phyloP scores from a whole-genome alignment of 2,113 vertebrate species.

The Etheostoma cragini region DNA sequence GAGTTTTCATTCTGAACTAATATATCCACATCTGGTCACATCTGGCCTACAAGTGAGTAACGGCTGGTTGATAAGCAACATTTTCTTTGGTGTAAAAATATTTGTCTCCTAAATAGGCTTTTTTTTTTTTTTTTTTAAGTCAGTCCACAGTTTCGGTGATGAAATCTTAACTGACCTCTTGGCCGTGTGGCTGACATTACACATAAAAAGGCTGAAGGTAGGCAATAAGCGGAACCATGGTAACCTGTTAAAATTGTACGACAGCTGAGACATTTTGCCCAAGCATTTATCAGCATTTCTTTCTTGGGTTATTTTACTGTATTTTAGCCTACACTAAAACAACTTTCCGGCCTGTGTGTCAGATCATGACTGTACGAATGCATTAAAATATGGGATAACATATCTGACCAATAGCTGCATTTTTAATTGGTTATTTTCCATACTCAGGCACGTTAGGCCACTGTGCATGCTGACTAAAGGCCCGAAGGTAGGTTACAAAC shows the following conservation, averaged over 20 bases:
- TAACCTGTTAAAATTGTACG: not conserved
- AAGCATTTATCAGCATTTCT: not conserved
- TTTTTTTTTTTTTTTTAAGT: not conserved
- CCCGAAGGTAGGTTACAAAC: not conserved
- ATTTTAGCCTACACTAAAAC: not conserved
- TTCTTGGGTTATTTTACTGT: not conserved
- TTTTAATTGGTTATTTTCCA: not conserved
- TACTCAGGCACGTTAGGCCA: not conserved
- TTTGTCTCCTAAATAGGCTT: not conserved
- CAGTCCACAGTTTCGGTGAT: not conserved
- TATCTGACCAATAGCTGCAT: not conserved
- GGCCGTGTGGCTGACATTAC: not conserved
- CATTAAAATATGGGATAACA: not conserved
- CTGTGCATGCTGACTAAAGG: not conserved
- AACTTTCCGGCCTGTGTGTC: not conserved
- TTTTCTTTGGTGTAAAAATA: not conserved
- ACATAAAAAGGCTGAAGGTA: not conserved
- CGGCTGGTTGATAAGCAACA: not conserved
- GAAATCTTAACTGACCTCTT: not conserved
- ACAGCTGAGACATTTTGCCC: not conserved
- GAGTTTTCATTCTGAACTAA: not conserved
- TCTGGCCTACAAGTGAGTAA: conserved; percentile 26
- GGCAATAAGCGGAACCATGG: not conserved
- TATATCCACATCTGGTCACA: conserved; percentile 48
- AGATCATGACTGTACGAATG: not conserved